Evolutionary conservation across 2,113 vertebrate genomes (phyloP).

Genomic region (Semnornis frantzii): DNA sequence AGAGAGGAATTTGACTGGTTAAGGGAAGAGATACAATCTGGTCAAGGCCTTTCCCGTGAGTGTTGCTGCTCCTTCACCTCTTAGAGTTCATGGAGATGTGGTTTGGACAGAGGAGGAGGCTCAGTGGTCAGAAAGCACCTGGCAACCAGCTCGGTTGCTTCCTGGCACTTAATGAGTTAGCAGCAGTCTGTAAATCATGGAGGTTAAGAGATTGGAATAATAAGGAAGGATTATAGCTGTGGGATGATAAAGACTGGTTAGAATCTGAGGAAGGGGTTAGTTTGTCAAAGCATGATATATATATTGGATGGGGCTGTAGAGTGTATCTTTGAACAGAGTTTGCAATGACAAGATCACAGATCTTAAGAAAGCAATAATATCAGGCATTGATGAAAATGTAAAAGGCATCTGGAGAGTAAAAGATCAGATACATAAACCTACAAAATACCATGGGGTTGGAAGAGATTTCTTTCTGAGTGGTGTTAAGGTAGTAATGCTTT

Average conservation of each 20-base stretch:
- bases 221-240: background rate
- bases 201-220: background rate
- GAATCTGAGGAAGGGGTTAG: background rate
- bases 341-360: background rate
- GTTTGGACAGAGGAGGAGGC: background rate
- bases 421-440: background rate
- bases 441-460: background rate
- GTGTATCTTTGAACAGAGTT: background rate
- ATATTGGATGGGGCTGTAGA: background rate
- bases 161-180: background rate
- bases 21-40: background rate
- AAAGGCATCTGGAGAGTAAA: background rate
- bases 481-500: background rate
- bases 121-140: background rate
- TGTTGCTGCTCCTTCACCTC: background rate
- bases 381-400: background rate
- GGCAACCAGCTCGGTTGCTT: background rate
- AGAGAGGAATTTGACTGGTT: background rate
- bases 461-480: background rate
- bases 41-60: background rate
- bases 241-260: background rate
- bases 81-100: background rate
- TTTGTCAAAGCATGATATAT: background rate
- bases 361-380: background rate
- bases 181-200: background rate